Conservation (phyloP, 53 echinoderm and acorn worm species). For the Arbacia lixula region DNA sequence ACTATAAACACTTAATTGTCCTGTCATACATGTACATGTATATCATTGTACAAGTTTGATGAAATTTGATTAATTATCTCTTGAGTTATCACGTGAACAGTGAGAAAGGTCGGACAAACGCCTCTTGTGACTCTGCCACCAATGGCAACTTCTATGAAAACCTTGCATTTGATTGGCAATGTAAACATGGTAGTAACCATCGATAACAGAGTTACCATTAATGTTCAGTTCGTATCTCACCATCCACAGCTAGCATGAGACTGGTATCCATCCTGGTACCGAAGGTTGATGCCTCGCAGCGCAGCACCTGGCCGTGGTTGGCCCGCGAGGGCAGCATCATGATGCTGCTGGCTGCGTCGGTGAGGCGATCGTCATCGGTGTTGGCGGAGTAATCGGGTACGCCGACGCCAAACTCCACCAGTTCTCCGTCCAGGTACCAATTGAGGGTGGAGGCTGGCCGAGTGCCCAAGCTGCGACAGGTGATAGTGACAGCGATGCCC, state of each 20-base stretch:
- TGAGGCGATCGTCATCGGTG: neutral
- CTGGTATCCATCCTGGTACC: neutral
- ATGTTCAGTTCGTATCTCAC: too few species aligned
- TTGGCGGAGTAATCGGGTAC: neutral
- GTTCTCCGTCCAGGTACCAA: conserved; percentile 23
- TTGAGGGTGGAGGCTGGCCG: conserved; percentile 9
- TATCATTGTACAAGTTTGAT: too few species aligned
- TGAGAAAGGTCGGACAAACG: too few species aligned
- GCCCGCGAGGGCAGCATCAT: conserved; percentile 25
- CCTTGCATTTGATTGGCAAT: too few species aligned
- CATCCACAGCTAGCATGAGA: conserved; percentile 5
- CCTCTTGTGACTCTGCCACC: too few species aligned
- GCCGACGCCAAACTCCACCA: neutral
- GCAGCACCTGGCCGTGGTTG: conserved; percentile 6
- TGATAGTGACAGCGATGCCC: neutral
- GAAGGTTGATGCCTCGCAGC: conserved; percentile 3
- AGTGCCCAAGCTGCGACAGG: conserved; percentile 22
- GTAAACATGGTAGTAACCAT: too few species aligned
- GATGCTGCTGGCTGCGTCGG: neutral
- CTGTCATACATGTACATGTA: too few species aligned
- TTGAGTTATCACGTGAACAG: too few species aligned
- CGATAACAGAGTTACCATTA: too few species aligned
- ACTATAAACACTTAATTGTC: too few species aligned
- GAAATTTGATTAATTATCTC: too few species aligned
- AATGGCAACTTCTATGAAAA: too few species aligned